These are phyloP conservation scores for Tribolium castaneum DNA, from an alignment of 1,140 invertebrate genomes.

Conservation along the genomic window DNA sequence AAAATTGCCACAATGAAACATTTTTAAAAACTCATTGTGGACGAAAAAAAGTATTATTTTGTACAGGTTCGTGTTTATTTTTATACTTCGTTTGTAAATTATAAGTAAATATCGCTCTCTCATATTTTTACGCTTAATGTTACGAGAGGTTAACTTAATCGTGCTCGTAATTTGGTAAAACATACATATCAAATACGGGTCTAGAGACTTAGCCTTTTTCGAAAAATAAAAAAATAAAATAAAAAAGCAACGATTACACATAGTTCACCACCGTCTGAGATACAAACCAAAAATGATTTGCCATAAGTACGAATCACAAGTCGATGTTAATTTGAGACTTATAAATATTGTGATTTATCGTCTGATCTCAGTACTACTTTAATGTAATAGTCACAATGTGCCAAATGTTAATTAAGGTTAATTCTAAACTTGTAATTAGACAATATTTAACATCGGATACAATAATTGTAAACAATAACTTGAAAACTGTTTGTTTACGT, in stretches of 20 bases:
- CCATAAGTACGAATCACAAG: not conserved
- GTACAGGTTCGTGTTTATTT: not conserved
- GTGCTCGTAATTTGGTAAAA: constrained; percentile 32
- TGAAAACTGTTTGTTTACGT: constrained; percentile 20
- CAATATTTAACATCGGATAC: constrained; percentile 40
- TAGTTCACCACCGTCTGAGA: not conserved
- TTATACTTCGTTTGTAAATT: not conserved
- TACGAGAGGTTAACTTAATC: constrained; percentile 30
- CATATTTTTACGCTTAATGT: constrained; percentile 27
- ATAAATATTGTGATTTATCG: constrained; percentile 23
- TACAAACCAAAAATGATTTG: not conserved
- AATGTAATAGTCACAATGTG: constrained; percentile 25
- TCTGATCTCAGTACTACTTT: constrained; percentile 13
- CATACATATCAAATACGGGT: constrained; percentile 34
- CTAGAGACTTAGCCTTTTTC: constrained; percentile 13
- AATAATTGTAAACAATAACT: constrained; percentile 42
- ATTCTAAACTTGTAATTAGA: constrained; percentile 18
- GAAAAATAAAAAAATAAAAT: not conserved
- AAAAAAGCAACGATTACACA: constrained; percentile 7
- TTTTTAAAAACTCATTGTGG: constrained; percentile 45
- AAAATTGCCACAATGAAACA: constrained; percentile 41
- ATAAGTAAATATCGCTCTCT: not conserved
- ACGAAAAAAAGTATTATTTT: constrained; percentile 3
- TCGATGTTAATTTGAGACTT: constrained; percentile 13
- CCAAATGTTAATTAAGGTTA: constrained; percentile 17